Base-by-base conservation (phyloP, 1,140 invertebrate genomes). In the Tetraneura akinire region DNA sequence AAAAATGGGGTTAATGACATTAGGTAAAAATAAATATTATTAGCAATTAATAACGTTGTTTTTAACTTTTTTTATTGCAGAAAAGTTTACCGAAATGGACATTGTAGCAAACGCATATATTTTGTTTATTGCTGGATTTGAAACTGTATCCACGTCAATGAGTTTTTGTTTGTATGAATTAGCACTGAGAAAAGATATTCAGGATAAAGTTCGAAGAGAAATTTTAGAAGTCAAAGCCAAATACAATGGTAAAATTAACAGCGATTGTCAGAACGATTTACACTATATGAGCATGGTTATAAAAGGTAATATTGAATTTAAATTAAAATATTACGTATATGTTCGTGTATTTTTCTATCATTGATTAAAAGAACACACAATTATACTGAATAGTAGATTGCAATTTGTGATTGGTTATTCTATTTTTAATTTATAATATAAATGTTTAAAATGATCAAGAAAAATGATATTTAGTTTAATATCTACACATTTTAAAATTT, bases 131-230 rank as follows among this genome's bases (percentile, higher is more conserved):
- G 88, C 88, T 62, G 89, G 89, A 42, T 90, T 87, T 78, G 89
- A 90, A 80, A 90, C 90, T 0, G 89, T 89, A 9, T 86, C 88
- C 4, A 84, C 86, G 5, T 84, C 88, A 0, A 84, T 91, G 14
- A 85, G 85, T 14, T 86, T 86, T 74, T 82, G 85, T 10, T 74
- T 87, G 5, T 86, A 85, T 32, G 85, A 86, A 80, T 82, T 91
- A 42, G 88, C 90, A 8, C 82, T 84, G 37, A 83, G 90, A 83
- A 87, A 85, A 18, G 85, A 88, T 13, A 82, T 90, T 2, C 91
- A 92, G 82, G 85, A 90, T 1, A 87, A 85, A 80, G 80, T 90
- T 1, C 83, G 88, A 9, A 82, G 87, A 53, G 91, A 93, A 86
- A 88, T 93, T 0, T 71, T 85, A 1, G 81, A 85, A 5, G 85